Percentiles rank a stretch among this genome's conserved stretches.
Conservation (phyloP, 2,888 invertebrate species). For the Leptinotarsa peninsularis region DNA sequence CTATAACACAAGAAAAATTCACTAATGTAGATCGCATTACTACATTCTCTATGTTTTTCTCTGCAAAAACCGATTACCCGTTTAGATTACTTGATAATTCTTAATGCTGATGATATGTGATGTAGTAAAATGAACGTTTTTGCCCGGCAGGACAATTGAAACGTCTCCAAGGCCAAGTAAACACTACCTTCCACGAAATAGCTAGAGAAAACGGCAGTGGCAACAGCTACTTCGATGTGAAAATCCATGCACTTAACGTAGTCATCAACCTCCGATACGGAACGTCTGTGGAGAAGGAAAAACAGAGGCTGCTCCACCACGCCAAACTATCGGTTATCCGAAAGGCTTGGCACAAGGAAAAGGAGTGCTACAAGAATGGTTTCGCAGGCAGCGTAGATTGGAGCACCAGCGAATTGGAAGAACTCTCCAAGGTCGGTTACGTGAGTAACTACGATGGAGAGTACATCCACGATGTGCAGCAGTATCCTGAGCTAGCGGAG, state of each 20-base stretch:
- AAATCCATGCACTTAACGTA: conserved; percentile 90
- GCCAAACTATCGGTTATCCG: conserved; percentile 88
- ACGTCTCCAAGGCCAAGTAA: conserved; percentile 89
- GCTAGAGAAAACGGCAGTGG: conserved; percentile 78
- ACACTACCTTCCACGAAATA: conserved; percentile 90
- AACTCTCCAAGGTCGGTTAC: conserved; percentile 86
- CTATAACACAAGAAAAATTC: too few relatives aligned
- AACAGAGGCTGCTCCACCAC: conserved; percentile 89
- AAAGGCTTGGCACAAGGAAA: conserved; percentile 94
- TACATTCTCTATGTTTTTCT: too few relatives aligned
- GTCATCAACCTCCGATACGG: conserved; percentile 96
- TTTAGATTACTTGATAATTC: too few relatives aligned
- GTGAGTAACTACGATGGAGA: conserved; percentile 90
- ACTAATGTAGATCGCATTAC: too few relatives aligned
- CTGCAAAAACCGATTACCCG: too few relatives aligned
- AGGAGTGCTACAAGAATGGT: conserved; percentile 83
- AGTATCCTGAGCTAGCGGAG: conserved; percentile 93
- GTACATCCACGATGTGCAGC: conserved; percentile 89
- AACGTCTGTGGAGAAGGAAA: conserved; percentile 89
- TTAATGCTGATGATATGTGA: neutral
- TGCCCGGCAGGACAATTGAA: conserved; percentile 77
- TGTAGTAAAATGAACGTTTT: neutral
- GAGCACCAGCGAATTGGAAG: conserved; percentile 89
- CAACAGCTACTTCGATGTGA: conserved; percentile 84
- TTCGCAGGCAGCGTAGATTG: conserved; percentile 85